Base-by-base conservation (phyloP, 2,797 vertebrate species). In the Cygnus olor region DNA sequence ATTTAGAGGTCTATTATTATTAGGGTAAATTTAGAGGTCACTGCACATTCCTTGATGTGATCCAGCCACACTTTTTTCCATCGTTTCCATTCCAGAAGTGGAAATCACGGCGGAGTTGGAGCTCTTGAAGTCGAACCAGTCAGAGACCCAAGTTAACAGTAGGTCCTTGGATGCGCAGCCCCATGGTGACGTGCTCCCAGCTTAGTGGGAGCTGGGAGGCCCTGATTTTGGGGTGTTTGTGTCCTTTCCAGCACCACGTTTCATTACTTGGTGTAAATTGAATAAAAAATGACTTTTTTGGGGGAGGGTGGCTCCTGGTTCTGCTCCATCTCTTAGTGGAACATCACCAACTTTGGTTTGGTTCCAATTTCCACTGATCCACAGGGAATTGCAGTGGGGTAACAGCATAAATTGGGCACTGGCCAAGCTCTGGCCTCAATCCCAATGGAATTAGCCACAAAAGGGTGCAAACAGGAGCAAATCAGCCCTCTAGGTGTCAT, bases 41-140 rank as follows among this genome's bases (percentile, higher is more conserved):
- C 19, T 9, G 0, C 6, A 1, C 9, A 8, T 53, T 30, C 36
- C n/a, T 30, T 0, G 6, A 4, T 3, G 3, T 2, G 10, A 56
- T n/a, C 56, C 22, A 13, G 22, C 14, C 3, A 0, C 0, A 6
- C 10, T 4, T 53, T 73, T 45, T 16, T 6, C 22, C 28, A 56
- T 36, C 13, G 0, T 61, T 68, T 36, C 45, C 36, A 3, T 60
- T 78, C 2, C 90, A 92, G 90, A 92, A 17, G 14, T 49, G 72
- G 79, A 92, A 72, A 72, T 92, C 28, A 14, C 6, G 9, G n/a
- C 16, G 1, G 85, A 92, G 11, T 17, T 92, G 15, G 47, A 88
- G 66, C 47, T 61, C 45, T 15, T 92, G 85, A 78, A 28, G 47
- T 66, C 5, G 0, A 92, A 88, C 72, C 61, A 20, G 72, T 73